Base-by-base conservation (phyloP, 2,888 invertebrate species). In the Philhelius pedissequus region DNA sequence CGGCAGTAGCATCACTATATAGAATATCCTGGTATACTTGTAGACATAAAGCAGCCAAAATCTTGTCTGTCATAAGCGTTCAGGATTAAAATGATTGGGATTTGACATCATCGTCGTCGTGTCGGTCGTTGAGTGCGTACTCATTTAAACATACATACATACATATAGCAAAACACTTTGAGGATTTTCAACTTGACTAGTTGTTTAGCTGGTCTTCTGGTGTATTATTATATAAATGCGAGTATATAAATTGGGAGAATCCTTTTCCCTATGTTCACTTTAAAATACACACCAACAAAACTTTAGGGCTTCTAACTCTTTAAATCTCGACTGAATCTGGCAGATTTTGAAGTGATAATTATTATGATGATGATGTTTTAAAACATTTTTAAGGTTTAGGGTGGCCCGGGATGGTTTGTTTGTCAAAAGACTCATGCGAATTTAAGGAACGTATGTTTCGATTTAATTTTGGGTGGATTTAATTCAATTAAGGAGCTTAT, bases 291-390 rank as follows among this genome's bases (percentile, higher is more conserved):
- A 25, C n/a, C 30, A 32, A 54, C 71, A 60, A 50, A 35, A 13
- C 11, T 48, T 25, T 30, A 22, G 45, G 48, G 20, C 18, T 43
- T 56, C 43, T 56, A 54, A 64, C 66, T 66, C 66, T 80, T 71
- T 58, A 71, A 71, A 80, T 38, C 76, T 86, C 66, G 64, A 81
- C 86, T 86, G 86, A 68, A 76, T 75, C 77, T 86, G 86, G 86
- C 86, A 86, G 86, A 86, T 81, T 86, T 73, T 86, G 69, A 81
- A 86, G 81, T 81, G 86, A 86, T 86, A 86, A 86, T 81, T 80
- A 86, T 86, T 48, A 81, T 80, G 71, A 84, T 80, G 71, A 84
- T 76, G 81, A 52, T 71, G 80, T 48, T 64, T 18, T 32, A 6
- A 6, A 25, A 22, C 40, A 22, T 27, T 56, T 62, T 48, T n/a